These are phyloP conservation scores for Malacosoma neustria DNA, from an alignment of 2,888 invertebrate genomes.

Conservation along the genomic window DNA sequence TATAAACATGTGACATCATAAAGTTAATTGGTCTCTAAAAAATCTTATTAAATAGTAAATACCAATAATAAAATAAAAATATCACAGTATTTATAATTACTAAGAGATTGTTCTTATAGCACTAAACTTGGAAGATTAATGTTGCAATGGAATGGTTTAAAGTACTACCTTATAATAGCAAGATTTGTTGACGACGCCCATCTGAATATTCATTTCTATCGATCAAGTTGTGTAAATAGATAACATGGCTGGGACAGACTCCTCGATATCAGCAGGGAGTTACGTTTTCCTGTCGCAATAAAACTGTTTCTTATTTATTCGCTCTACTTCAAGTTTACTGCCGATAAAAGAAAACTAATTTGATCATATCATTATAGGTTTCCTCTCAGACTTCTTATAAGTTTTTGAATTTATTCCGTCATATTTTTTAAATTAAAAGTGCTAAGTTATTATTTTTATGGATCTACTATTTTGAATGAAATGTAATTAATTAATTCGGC, in stretches of 20 bases:
- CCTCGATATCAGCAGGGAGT: conserved; percentile 38
- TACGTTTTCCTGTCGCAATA: conserved; percentile 29
- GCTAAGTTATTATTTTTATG: no score
- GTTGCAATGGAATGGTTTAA: conserved; percentile 41
- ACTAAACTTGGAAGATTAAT: conserved; percentile 35
- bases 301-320: conserved; percentile 23
- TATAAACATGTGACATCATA: no score
- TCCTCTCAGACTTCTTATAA: no score
- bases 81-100: conserved; percentile 57
- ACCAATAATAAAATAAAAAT: no score
- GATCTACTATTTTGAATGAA: no score
- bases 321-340: not conserved
- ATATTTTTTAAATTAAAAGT: no score
- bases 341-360: not conserved
- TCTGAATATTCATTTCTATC: conserved; percentile 56
- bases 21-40: no score
- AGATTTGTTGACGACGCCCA: conserved; percentile 37
- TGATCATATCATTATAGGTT: no score
- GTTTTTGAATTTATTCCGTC: no score
- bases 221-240: conserved; percentile 46
- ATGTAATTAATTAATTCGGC: no score
- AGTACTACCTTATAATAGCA: conserved; percentile 35
- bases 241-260: conserved; percentile 38
- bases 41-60: no score
- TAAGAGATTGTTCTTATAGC: conserved; percentile 16